Percentiles rank a stretch among this genome's conserved stretches.
These are phyloP conservation scores for Albula goreensis DNA, from an alignment of 2,113 vertebrate genomes.

Conservation along the genomic window DNA sequence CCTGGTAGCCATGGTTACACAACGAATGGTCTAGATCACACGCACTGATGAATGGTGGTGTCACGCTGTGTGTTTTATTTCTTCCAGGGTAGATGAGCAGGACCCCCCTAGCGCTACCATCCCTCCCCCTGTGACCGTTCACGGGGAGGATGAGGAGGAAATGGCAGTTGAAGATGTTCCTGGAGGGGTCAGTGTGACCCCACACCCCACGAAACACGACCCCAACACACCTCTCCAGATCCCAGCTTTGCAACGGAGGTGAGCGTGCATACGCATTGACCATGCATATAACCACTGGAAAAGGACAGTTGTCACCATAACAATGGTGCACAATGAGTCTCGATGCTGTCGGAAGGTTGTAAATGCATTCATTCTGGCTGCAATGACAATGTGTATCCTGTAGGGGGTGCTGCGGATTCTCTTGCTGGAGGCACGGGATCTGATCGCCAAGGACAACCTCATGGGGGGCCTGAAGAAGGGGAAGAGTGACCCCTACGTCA, in stretches of 20 bases:
- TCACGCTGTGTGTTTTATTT: conserved; percentile 16
- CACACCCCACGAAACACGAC: conserved; percentile 44
- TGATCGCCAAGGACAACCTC: conserved; percentile 86
- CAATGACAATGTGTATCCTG: conserved; percentile 36
- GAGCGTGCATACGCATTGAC: background rate
- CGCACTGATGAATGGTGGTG: background rate
- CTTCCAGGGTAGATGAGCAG: conserved; percentile 54
- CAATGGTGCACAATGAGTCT: no score
- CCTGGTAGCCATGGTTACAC: no score
- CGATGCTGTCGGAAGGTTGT: background rate
- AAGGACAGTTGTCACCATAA: no score
- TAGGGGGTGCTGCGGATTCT: conserved; percentile 85
- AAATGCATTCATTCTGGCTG: background rate
- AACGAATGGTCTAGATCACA: background rate
- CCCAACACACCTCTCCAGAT: conserved; percentile 50
- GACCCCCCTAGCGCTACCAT: conserved; percentile 49
- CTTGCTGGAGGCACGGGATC: conserved; percentile 80
- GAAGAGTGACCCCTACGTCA: conserved; percentile 89
- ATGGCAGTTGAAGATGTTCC: background rate
- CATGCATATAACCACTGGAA: no score
- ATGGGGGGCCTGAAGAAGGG: conserved; percentile 82
- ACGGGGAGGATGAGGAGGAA: conserved; percentile 32
- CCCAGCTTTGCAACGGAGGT: conserved; percentile 66
- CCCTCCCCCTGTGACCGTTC: conserved; percentile 41
- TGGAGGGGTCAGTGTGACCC: conserved; percentile 15